Conservation (phyloP, 2,888 invertebrate genomes). For the Tanypteryx hageni region DNA sequence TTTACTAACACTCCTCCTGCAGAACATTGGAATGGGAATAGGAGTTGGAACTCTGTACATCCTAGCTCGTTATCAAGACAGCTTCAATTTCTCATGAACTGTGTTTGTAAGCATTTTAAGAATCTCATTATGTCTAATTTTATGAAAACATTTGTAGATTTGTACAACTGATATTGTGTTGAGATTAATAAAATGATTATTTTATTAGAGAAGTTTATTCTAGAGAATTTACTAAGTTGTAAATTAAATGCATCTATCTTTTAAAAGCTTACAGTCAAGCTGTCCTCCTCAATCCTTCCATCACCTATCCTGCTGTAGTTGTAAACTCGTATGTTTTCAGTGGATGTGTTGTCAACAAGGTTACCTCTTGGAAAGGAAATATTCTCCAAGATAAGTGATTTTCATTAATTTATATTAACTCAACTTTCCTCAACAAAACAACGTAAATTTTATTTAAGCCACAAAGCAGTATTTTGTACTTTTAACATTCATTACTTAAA, state of each 20-base stretch:
- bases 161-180: background rate
- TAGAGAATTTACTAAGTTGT: background rate
- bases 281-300: too few relatives aligned
- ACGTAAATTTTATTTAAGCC: background rate
- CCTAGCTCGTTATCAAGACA: constrained; percentile 74
- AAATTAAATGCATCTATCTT: too few relatives aligned
- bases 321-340: too few relatives aligned
- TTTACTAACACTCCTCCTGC: constrained; percentile 73
- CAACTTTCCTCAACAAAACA: background rate
- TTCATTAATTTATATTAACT: background rate
- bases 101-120: background rate
- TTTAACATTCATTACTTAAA: too few relatives aligned
- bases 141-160: background rate
- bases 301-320: too few relatives aligned
- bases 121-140: background rate
- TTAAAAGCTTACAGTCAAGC: too few relatives aligned
- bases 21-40: constrained; percentile 75
- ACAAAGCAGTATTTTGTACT: too few relatives aligned
- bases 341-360: too few relatives aligned
- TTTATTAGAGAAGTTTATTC: constrained; percentile 12
- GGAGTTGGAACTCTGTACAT: constrained; percentile 74
- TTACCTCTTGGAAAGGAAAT: too few relatives aligned
- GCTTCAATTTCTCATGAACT: constrained; percentile 71
- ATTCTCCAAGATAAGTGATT: background rate
- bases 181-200: constrained; percentile 13